Percentiles rank a stretch among this genome's conserved stretches.
Evolutionary conservation across 2,888 invertebrate species (phyloP).

Genomic region (Archips crataeganus): DNA sequence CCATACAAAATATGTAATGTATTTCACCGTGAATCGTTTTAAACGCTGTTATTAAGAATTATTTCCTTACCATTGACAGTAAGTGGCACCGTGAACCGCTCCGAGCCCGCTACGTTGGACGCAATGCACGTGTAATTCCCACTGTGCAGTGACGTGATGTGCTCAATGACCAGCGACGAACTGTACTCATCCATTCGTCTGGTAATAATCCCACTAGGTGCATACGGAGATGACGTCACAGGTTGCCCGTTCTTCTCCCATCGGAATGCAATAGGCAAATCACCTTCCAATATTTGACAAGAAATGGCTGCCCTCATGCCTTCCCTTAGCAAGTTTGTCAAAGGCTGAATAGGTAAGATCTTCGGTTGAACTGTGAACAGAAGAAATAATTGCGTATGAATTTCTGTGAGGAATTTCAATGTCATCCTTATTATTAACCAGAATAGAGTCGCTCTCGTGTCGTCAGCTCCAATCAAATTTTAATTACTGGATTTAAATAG

Average conservation of each 20-base stretch:
- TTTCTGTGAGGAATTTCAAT: background rate
- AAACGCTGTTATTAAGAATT: background rate
- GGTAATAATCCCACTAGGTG: constrained; percentile 78
- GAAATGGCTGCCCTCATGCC: constrained; percentile 96
- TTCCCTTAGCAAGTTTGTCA: constrained; percentile 92
- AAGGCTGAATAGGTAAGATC: constrained; percentile 93
- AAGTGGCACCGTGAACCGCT: constrained; percentile 91
- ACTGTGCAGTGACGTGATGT: constrained; percentile 93
- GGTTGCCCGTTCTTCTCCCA: constrained; percentile 96
- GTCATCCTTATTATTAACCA: background rate
- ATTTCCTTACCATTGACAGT: constrained; percentile 90
- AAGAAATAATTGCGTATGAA: constrained; percentile 14
- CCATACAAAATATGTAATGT: too few species aligned
- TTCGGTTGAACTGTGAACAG: constrained; percentile 90
- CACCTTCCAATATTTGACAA: constrained; percentile 96
- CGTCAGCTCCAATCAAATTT: constrained; percentile 33
- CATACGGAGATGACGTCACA: constrained; percentile 87
- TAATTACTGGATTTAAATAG: constrained; percentile 33
- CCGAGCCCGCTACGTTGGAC: constrained; percentile 93
- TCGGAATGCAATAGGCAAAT: constrained; percentile 95
- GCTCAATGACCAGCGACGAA: constrained; percentile 93
- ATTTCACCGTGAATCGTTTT: too few species aligned
- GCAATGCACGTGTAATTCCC: constrained; percentile 97
- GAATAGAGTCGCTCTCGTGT: constrained; percentile 2
- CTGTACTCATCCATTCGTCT: constrained; percentile 93